phyloP scores from a whole-genome alignment of 2,888 invertebrate genomes.

The Tethea ocularis region DNA sequence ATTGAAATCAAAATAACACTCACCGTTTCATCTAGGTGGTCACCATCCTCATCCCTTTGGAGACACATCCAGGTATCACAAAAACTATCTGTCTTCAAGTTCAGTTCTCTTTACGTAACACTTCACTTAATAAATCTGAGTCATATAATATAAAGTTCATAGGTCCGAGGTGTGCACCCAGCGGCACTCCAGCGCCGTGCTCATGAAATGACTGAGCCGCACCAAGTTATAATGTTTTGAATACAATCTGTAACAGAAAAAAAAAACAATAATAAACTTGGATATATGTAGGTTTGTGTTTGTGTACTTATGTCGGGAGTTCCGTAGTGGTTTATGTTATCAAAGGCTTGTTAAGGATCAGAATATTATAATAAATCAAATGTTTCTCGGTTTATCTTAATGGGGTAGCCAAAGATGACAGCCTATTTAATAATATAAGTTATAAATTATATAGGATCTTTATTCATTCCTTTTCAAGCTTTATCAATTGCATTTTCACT shows the following conservation, averaged over 20 bases:
- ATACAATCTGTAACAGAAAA: slow-evolving; percentile 81
- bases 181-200: slow-evolving; percentile 63
- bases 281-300: slow-evolving; percentile 48
- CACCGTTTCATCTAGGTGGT: slow-evolving; percentile 72
- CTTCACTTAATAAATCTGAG: slow-evolving; percentile 40
- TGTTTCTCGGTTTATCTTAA: not conserved
- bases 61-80: slow-evolving; percentile 78
- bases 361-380: slow-evolving; percentile 9
- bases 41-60: slow-evolving; percentile 71
- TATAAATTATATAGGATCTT: not conserved
- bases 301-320: slow-evolving; percentile 44
- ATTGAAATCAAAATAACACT: slow-evolving; percentile 32
- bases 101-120: slow-evolving; percentile 31
- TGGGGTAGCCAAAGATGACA: too few relatives aligned
- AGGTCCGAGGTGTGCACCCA: slow-evolving; percentile 53
- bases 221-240: slow-evolving; percentile 71
- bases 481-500: not conserved
- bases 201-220: slow-evolving; percentile 64
- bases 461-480: not conserved
- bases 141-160: slow-evolving; percentile 35
- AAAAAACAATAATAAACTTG: slow-evolving; percentile 80
- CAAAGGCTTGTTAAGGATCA: slow-evolving; percentile 40
- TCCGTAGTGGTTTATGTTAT: slow-evolving; percentile 30
- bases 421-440: too few relatives aligned
- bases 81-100: slow-evolving; percentile 21